Conservation (phyloP, 2,113 vertebrate genomes). For the Pogonocichla stellata region DNA sequence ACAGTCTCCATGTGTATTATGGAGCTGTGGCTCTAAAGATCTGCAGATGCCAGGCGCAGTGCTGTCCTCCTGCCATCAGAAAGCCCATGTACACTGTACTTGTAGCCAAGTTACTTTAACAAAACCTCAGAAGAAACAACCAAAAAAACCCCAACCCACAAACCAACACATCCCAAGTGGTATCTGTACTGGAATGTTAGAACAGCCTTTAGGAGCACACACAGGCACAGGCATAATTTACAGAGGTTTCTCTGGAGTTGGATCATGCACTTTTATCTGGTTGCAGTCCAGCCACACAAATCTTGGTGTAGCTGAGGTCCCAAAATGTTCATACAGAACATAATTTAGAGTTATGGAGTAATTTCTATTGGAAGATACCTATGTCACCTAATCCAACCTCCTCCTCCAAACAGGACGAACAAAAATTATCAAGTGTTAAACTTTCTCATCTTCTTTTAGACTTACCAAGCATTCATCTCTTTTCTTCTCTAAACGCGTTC, state of each 20-base stretch:
- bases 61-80: neutral
- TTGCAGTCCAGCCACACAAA: neutral
- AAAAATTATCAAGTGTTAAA: neutral
- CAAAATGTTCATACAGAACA: neutral
- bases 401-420: neutral
- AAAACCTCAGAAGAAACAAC: neutral
- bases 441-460: neutral
- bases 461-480: conserved; percentile 78
- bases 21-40: neutral
- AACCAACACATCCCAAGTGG: neutral
- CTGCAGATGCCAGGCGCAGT: neutral
- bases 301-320: neutral
- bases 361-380: neutral
- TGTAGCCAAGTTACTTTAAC: neutral
- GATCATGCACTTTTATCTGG: neutral
- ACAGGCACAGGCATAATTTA: neutral
- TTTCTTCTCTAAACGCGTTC: conserved; percentile 72
- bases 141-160: neutral
- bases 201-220: neutral
- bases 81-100: accelerated
- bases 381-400: neutral
- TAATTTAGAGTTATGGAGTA: neutral
- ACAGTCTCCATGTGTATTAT: neutral
- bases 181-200: neutral
- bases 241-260: neutral